phyloP scores from a whole-genome alignment of 2,113 vertebrate genomes.

The Siniperca chuatsi region DNA sequence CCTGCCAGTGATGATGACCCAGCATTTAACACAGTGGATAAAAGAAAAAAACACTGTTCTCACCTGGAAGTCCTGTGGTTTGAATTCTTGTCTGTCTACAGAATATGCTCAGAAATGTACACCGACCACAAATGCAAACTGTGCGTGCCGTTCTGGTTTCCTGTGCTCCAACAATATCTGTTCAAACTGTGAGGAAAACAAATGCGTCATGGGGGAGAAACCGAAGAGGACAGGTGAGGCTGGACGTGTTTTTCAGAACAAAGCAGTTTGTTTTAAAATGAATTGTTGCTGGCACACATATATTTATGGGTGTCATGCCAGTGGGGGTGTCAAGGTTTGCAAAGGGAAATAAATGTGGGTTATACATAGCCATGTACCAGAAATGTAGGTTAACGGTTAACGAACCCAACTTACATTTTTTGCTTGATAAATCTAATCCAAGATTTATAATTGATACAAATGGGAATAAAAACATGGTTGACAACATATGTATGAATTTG shows the following conservation, averaged over 20 bases:
- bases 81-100: slow-evolving; percentile 49
- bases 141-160: slow-evolving; percentile 66
- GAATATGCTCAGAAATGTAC: slow-evolving; percentile 61
- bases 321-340: neutral
- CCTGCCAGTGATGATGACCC: neutral
- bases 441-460: neutral
- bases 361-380: neutral
- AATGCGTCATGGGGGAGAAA: slow-evolving; percentile 34
- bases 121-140: slow-evolving; percentile 55
- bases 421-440: neutral
- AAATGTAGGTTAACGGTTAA: neutral
- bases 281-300: neutral
- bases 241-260: neutral
- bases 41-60: neutral
- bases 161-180: slow-evolving; percentile 70
- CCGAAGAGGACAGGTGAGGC: slow-evolving; percentile 54
- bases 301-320: neutral
- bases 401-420: no score
- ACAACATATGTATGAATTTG: neutral
- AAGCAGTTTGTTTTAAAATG: neutral
- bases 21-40: neutral
- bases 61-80: neutral
- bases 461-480: neutral
- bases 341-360: neutral
- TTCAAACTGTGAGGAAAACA: slow-evolving; percentile 55